These are phyloP conservation scores for Otus sunia DNA, from an alignment of 2,113 vertebrate species.

Conservation along the genomic window DNA sequence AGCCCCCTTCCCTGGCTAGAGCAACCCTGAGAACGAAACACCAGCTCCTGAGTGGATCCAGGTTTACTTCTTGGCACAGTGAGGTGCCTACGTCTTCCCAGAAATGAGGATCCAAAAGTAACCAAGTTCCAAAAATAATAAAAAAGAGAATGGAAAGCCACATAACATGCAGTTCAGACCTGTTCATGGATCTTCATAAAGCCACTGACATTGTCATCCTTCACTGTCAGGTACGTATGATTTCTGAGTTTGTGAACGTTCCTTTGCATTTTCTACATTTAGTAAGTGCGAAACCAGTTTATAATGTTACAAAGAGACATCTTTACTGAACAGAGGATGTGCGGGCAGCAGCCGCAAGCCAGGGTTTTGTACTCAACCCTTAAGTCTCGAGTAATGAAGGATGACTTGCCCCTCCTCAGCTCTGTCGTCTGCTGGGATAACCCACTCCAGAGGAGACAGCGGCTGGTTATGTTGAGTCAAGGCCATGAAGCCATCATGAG, in stretches of 20 bases:
- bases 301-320: rapidly evolving
- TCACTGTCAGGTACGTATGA: rapidly evolving
- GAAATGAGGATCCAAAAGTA: neutral
- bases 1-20: neutral
- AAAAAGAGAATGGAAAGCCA: neutral
- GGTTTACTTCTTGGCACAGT: neutral
- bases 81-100: neutral
- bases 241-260: neutral
- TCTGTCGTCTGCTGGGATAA: neutral
- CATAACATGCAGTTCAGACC: neutral
- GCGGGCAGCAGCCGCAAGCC: neutral
- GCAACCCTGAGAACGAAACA: neutral
- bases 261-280: rapidly evolving
- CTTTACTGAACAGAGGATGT: neutral
- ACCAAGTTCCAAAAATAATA: neutral
- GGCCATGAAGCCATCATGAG: rapidly evolving
- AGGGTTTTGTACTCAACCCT: neutral
- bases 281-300: neutral
- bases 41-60: neutral
- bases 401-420: neutral
- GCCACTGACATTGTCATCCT: neutral
- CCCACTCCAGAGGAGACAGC: neutral
- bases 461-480: neutral
- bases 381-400: neutral
- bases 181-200: neutral